These are phyloP conservation scores for Drosophila orosa DNA, from an alignment of 1,140 invertebrate species.

Conservation along the genomic window DNA sequence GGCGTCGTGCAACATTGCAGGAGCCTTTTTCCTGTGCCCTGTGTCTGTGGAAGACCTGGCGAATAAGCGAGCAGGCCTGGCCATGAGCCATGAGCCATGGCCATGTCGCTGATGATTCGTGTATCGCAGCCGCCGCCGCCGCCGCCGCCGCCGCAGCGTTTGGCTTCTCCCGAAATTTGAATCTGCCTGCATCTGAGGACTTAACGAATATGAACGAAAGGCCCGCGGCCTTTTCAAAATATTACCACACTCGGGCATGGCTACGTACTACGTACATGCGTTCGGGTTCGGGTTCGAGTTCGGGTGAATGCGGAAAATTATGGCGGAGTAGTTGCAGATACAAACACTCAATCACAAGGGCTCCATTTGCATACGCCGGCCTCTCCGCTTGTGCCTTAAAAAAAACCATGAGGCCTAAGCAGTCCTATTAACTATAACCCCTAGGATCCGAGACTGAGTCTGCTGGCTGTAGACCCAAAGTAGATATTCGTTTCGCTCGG, in stretches of 20 bases:
- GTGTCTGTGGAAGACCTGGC: slow-evolving; percentile 33
- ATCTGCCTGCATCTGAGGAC: slow-evolving; percentile 82
- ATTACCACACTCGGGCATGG: slow-evolving; percentile 60
- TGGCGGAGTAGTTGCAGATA: slow-evolving; percentile 67
- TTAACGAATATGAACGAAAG: slow-evolving; percentile 81
- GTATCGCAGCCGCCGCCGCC: slow-evolving; percentile 45
- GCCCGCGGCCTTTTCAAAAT: slow-evolving; percentile 69
- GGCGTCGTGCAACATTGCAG: slow-evolving; percentile 80
- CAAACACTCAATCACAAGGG: slow-evolving; percentile 73
- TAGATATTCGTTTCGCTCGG: slow-evolving; percentile 5
- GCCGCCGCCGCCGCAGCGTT: slow-evolving; percentile 35
- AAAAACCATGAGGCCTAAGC: slow-evolving; percentile 29
- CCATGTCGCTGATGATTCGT: slow-evolving; percentile 73
- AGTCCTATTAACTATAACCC: slow-evolving; percentile 41
- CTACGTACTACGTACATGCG: slow-evolving; percentile 39
- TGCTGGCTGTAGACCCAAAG: slow-evolving; percentile 13
- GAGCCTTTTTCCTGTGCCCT: slow-evolving; percentile 75
- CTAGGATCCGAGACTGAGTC: slow-evolving; percentile 11
- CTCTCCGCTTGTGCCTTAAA: slow-evolving; percentile 2
- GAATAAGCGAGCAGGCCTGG: slow-evolving; percentile 41
- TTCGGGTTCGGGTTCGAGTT: slow-evolving; percentile 17
- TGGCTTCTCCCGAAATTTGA: slow-evolving; percentile 80
- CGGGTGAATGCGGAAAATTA: slow-evolving; percentile 57
- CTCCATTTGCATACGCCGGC: slow-evolving; percentile 38
- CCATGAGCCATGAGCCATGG: slow-evolving; percentile 56